Evolutionary conservation across 2,797 vertebrate genomes (phyloP), one percentile per base, ranked within the genome.

Genomic region (Enteromius argenteus): DNA sequence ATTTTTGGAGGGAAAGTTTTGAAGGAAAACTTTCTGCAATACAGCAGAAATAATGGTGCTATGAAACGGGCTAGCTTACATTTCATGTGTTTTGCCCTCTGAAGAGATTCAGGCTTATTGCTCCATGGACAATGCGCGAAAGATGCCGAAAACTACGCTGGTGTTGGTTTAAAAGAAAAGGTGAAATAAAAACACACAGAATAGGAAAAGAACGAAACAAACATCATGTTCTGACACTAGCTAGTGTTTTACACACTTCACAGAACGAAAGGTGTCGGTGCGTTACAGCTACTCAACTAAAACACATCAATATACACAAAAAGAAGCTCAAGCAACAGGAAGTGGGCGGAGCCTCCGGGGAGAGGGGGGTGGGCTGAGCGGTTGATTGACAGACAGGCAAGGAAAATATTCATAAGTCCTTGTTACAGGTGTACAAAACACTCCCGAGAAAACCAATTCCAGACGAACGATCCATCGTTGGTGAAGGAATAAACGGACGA

Each of bases 51-150:
- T 19, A n/a, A 79, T 49, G 67, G 67, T 23, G 71, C 51, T 46
- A 39, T 92, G 90, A 85, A 53, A 88, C 84, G 17, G 51, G 91
- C 39, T 39, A 85, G 66, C 60, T 35, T 58, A 77, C 35, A 23
- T 71, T 51, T 81, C 46, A 37, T 21, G 56, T 66, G 64, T 56
- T 80, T 56, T 30, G 80, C 30, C 37, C 39, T 46, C 72, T 8
- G 49, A 71, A 72, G 32, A 56, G 71, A 44, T 74, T 39, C 32
- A 71, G 53, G 93, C 89, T 97, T 97, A 97, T 97, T 97, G 96
- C 96, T 97, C 94, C 94, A 83, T 75, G 71, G 83, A 85, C 83
- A 80, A 91, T 90, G 78, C 21, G 10, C 46, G 68, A 79, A 44
- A 76, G 78, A 77, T 3, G 14, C 9, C 32, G 39, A 58, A 35